Evolutionary conservation across 2,888 invertebrate genomes (phyloP).

Genomic region (Epinotia brunnichana): DNA sequence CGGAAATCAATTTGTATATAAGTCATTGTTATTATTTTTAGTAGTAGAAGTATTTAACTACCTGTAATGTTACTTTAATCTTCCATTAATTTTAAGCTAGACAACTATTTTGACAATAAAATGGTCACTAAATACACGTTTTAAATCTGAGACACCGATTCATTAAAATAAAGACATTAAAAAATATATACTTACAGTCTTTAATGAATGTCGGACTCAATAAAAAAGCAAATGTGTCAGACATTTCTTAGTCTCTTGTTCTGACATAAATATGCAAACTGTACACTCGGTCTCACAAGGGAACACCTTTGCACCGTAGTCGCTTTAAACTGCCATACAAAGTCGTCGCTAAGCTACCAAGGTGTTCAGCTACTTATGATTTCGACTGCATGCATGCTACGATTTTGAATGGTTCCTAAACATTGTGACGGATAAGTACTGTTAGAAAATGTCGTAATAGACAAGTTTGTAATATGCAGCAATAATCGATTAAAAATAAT

Average conservation of each 20-base stretch:
- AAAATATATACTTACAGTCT: too few relatives aligned
- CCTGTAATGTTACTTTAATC: not conserved
- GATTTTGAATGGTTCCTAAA: not conserved
- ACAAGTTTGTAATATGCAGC: not conserved
- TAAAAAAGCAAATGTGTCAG: too few relatives aligned
- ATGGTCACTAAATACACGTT: not conserved
- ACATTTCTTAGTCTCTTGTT: too few relatives aligned
- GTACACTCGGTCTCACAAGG: too few relatives aligned
- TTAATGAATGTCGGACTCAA: too few relatives aligned
- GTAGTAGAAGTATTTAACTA: not conserved
- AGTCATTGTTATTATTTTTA: not conserved
- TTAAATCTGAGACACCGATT: too few relatives aligned
- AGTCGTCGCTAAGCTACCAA: too few relatives aligned
- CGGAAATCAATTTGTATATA: not conserved
- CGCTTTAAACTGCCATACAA: too few relatives aligned
- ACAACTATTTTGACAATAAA: not conserved
- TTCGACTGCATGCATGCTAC: not conserved
- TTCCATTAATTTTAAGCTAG: constrained; percentile 27
- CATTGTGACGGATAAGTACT: not conserved
- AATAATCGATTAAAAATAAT: not conserved
- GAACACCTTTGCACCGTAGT: too few relatives aligned
- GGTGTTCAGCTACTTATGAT: too few relatives aligned
- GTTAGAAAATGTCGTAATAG: constrained; percentile 1
- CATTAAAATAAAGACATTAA: too few relatives aligned
- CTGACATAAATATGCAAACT: too few relatives aligned